A percentile compares a stretch with the other conserved stretches of the same genome.
These are phyloP conservation scores for Epicauta chinensis DNA, from an alignment of 1,140 invertebrate genomes.

Conservation along the genomic window DNA sequence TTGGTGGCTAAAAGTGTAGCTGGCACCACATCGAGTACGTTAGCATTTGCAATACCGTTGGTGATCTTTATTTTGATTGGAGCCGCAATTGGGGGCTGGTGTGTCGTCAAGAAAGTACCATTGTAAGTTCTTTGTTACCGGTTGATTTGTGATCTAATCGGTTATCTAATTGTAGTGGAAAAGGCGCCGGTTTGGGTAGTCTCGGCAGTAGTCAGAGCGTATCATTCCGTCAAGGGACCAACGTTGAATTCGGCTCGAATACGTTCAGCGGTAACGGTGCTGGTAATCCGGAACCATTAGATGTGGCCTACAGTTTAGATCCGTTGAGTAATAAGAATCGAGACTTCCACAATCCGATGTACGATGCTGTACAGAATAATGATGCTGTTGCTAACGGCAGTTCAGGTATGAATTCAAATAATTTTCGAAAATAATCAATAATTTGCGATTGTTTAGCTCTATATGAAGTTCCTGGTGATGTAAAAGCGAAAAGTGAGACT, in stretches of 20 bases:
- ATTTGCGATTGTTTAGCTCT: slow-evolving; percentile 47
- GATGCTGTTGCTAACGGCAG: slow-evolving; percentile 52
- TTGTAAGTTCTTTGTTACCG: slow-evolving; percentile 59
- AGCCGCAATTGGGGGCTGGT: slow-evolving; percentile 65
- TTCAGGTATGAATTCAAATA: slow-evolving; percentile 43
- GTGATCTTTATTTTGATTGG: slow-evolving; percentile 67
- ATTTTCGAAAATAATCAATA: not conserved
- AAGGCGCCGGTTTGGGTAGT: slow-evolving; percentile 64
- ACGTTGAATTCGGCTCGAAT: slow-evolving; percentile 79
- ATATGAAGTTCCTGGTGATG: slow-evolving; percentile 72
- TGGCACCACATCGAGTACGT: slow-evolving; percentile 49
- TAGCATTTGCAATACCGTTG: slow-evolving; percentile 75
- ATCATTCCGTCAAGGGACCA: slow-evolving; percentile 92
- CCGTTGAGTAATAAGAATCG: slow-evolving; percentile 68
- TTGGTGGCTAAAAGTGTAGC: slow-evolving; percentile 43
- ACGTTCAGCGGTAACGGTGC: slow-evolving; percentile 49
- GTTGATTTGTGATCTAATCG: slow-evolving; percentile 2
- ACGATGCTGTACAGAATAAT: slow-evolving; percentile 68
- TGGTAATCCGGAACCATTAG: slow-evolving; percentile 44
- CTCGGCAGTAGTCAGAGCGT: slow-evolving; percentile 84
- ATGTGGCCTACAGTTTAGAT: slow-evolving; percentile 70
- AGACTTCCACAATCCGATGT: slow-evolving; percentile 96
- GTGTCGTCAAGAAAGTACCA: slow-evolving; percentile 75
- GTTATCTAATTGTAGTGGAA: slow-evolving; percentile 54
- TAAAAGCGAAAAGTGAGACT: slow-evolving; percentile 51